Percentiles rank a stretch among this genome's conserved stretches.
phyloP scores from a whole-genome alignment of 2,888 invertebrate genomes.

The Lycophotia porphyrea region DNA sequence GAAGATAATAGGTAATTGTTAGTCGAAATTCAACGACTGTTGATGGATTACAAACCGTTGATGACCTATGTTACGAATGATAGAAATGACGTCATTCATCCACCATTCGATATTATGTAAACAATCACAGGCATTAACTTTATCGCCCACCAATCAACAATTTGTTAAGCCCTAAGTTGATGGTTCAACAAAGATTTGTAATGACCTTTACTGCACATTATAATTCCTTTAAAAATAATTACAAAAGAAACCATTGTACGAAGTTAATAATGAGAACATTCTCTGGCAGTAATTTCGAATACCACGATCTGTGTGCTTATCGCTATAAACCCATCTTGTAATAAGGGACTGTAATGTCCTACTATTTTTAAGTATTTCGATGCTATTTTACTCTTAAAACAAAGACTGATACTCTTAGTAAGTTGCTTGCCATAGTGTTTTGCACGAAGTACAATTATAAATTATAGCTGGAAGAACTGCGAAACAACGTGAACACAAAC shows the following conservation, averaged over 20 bases:
- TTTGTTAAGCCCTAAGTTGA: slow-evolving; percentile 49
- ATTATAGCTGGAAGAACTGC: background rate
- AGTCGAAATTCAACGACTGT: slow-evolving; percentile 16
- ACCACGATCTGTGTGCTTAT: slow-evolving; percentile 57
- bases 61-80: slow-evolving; percentile 10
- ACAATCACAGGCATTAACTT: slow-evolving; percentile 26
- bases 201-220: slow-evolving; percentile 59
- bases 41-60: slow-evolving; percentile 7
- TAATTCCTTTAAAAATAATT: slow-evolving; percentile 51
- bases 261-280: slow-evolving; percentile 65
- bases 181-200: slow-evolving; percentile 40
- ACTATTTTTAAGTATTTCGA: slow-evolving; percentile 49
- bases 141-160: slow-evolving; percentile 44
- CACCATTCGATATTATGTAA: slow-evolving; percentile 21
- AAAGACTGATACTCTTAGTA: slow-evolving; percentile 4
- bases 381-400: slow-evolving; percentile 40
- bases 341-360: slow-evolving; percentile 58
- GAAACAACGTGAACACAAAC: slow-evolving; percentile 7
- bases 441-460: slow-evolving; percentile 30
- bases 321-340: slow-evolving; percentile 54
- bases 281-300: slow-evolving; percentile 58
- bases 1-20: slow-evolving; percentile 50
- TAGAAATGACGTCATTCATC: slow-evolving; percentile 24
- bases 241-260: slow-evolving; percentile 58
- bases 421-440: slow-evolving; percentile 5